A percentile compares a stretch with the other conserved stretches of the same genome.
phyloP scores from a whole-genome alignment of 1,140 invertebrate species.

The Grapholita molesta region DNA sequence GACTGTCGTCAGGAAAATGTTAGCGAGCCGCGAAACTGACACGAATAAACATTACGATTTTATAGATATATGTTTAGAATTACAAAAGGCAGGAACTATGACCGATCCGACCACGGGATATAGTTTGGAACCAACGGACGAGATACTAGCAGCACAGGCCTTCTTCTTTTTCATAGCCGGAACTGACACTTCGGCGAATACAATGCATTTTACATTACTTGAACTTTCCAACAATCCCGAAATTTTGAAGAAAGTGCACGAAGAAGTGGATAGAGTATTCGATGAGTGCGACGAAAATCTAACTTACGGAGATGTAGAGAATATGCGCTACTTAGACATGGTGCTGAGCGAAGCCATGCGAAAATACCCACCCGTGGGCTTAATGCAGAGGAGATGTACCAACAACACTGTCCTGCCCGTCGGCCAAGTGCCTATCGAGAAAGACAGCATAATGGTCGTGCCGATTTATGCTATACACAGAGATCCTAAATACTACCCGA shows the following conservation, averaged over 20 bases:
- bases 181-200: constrained; percentile 71
- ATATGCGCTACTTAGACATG: constrained; percentile 74
- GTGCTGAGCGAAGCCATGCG: constrained; percentile 66
- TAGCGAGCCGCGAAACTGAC: constrained; percentile 24
- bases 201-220: constrained; percentile 54
- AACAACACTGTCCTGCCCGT: constrained; percentile 68
- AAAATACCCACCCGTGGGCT: constrained; percentile 70
- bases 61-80: constrained; percentile 37
- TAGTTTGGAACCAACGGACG: constrained; percentile 46
- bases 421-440: constrained; percentile 57
- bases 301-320: constrained; percentile 59
- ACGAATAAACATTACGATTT: constrained; percentile 39
- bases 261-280: constrained; percentile 63
- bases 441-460: constrained; percentile 74
- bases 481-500: constrained; percentile 76
- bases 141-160: constrained; percentile 74
- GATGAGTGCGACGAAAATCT: constrained; percentile 42
- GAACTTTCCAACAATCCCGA: constrained; percentile 62
- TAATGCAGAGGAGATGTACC: constrained; percentile 61
- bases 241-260: constrained; percentile 58
- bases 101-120: constrained; percentile 31
- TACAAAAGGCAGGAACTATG: constrained; percentile 37
- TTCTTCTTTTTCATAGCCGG: constrained; percentile 79
- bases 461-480: constrained; percentile 80
- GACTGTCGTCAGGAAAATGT: constrained; percentile 32